A percentile compares a stretch with the other conserved stretches of the same genome.
Evolutionary conservation across 2,113 vertebrate species (phyloP).

Genomic region (Myotis lucifugus): DNA sequence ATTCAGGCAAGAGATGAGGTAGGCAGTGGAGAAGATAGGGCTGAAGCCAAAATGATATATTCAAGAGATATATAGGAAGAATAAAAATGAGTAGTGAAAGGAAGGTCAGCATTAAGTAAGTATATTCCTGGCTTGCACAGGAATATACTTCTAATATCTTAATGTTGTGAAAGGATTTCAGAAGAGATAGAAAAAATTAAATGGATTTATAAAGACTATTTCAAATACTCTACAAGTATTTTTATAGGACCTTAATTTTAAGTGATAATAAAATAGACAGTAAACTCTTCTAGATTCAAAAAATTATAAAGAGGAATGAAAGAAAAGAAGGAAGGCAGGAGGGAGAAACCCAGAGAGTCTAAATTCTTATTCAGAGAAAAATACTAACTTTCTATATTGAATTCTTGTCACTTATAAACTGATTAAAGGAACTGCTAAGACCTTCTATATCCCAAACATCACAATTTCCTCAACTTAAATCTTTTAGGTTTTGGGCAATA

Average conservation of each 20-base stretch:
- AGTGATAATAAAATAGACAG: background rate
- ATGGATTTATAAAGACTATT: background rate
- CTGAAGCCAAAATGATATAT: background rate
- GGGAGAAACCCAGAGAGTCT: background rate
- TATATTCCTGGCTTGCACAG: background rate
- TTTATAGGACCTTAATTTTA: slow-evolving; percentile 27
- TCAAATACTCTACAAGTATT: background rate
- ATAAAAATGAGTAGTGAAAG: background rate
- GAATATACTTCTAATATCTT: background rate
- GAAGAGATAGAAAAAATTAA: background rate
- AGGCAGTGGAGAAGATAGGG: background rate
- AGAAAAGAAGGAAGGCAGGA: rapidly evolving
- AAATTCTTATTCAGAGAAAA: slow-evolving; percentile 44
- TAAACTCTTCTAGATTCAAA: background rate
- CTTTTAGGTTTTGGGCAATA: background rate
- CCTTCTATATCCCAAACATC: background rate
- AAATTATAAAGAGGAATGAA: background rate
- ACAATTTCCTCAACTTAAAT: background rate
- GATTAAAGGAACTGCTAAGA: background rate
- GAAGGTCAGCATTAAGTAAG: background rate
- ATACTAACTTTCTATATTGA: background rate
- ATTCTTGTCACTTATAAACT: slow-evolving; percentile 11
- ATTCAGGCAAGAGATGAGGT: background rate
- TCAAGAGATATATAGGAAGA: background rate
- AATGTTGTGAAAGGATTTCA: background rate